These are phyloP conservation scores for Drosophila ambigua DNA, from an alignment of 1,140 invertebrate species.

Conservation along the genomic window DNA sequence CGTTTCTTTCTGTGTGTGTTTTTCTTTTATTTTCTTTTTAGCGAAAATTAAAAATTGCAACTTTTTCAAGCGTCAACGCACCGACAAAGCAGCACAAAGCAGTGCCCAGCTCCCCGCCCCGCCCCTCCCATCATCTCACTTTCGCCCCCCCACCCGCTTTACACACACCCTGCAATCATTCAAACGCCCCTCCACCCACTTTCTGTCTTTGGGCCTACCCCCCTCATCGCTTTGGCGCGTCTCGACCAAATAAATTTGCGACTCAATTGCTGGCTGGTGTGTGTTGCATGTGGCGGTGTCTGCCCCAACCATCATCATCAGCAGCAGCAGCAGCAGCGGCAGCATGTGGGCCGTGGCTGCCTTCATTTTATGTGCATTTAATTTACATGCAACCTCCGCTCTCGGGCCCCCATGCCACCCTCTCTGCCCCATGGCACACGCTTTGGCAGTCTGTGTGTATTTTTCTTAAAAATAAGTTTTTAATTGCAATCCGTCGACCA, in stretches of 20 bases:
- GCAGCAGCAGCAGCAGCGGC: background rate
- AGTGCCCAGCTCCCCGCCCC: background rate
- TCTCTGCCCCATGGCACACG: slow-evolving; percentile 2
- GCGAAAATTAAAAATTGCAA: slow-evolving; percentile 64
- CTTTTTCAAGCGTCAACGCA: slow-evolving; percentile 72
- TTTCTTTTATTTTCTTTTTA: slow-evolving; percentile 15
- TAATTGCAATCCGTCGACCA: slow-evolving; percentile 74
- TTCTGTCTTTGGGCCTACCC: background rate
- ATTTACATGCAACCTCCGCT: slow-evolving; percentile 48
- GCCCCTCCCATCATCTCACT: background rate
- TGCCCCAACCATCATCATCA: slow-evolving; percentile 41
- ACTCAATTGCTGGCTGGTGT: slow-evolving; percentile 63
- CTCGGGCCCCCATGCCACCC: slow-evolving; percentile 10
- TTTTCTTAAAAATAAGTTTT: slow-evolving; percentile 81
- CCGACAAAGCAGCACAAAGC: slow-evolving; percentile 52
- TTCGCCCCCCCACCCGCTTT: background rate
- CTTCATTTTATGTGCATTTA: slow-evolving; percentile 76
- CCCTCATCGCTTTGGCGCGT: slow-evolving; percentile 25
- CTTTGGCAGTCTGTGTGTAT: slow-evolving; percentile 30
- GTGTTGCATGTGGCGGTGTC: slow-evolving; percentile 48
- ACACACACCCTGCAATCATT: background rate
- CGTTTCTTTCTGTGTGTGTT: slow-evolving; percentile 49
- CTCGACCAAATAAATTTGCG: slow-evolving; percentile 73
- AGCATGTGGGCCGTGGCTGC: slow-evolving; percentile 67
- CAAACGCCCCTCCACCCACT: background rate